phyloP scores from a whole-genome alignment of 2,113 vertebrate genomes.

The Clupea harengus region DNA sequence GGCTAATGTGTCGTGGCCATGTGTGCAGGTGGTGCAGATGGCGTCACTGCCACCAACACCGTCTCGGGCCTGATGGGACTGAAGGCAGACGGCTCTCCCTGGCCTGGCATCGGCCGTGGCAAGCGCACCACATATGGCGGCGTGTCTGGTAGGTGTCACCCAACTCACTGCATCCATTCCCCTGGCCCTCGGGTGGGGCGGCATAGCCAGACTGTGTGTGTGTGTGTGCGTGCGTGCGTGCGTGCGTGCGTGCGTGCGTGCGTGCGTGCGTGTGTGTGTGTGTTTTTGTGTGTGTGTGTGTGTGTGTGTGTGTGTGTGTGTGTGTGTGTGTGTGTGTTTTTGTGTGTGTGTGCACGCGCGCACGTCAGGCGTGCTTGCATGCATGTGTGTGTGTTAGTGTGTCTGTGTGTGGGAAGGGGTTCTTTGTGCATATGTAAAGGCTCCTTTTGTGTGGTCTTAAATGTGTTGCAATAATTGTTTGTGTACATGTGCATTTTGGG shows the following conservation, averaged over 20 bases:
- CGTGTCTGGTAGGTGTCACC: conserved; percentile 79
- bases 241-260: conserved; percentile 21
- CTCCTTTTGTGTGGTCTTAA: not conserved
- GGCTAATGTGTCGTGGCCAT: conserved; percentile 40
- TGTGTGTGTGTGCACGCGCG: conserved; percentile 5
- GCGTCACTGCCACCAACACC: conserved; percentile 83
- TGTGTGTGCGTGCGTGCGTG: conserved; percentile 26
- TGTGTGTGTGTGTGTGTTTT: not conserved
- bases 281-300: conserved; percentile 29
- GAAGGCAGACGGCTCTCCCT: conserved; percentile 77
- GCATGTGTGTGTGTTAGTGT: not conserved
- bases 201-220: conserved; percentile 31
- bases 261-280: not conserved
- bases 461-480: not conserved
- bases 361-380: conserved; percentile 19
- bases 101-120: conserved; percentile 74
- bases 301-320: conserved; percentile 26
- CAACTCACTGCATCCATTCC: conserved; percentile 57
- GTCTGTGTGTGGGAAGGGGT: not conserved
- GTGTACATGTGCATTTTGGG: conserved; percentile 17
- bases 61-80: conserved; percentile 84
- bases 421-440: not conserved
- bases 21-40: conserved; percentile 83
- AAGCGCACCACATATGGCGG: conserved; percentile 83
- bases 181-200: conserved; percentile 33